Evolutionary conservation across 2,797 vertebrate species (phyloP).

Genomic region (Aeoliscus strigatus): DNA sequence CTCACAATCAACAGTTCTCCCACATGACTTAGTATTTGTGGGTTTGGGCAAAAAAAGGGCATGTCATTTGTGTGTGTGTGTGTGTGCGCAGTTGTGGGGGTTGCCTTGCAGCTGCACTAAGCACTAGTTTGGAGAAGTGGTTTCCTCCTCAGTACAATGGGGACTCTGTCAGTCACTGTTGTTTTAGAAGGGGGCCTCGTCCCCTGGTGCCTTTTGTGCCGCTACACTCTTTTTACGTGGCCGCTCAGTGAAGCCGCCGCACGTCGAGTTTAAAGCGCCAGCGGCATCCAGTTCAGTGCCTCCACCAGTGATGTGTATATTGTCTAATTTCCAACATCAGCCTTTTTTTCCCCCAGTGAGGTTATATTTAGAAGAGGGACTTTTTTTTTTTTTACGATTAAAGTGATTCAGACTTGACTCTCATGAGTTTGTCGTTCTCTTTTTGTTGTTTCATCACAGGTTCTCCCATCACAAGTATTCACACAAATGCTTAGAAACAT

Average conservation of each 20-base stretch:
- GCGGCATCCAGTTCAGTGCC: conserved; percentile 16
- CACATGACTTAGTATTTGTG: background rate
- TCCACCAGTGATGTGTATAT: conserved; percentile 1
- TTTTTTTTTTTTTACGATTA: too few species aligned
- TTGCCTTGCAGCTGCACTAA: conserved; percentile 58
- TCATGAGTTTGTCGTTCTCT: conserved; percentile 26
- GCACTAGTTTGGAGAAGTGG: conserved; percentile 54
- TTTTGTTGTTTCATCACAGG: conserved; percentile 10
- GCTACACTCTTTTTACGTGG: conserved; percentile 28
- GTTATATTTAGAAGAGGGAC: conserved; percentile 11
- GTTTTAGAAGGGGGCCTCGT: conserved; percentile 73
- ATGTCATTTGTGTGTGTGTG: conserved; percentile 22
- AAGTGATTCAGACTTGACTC: too few species aligned
- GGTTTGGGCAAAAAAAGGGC: conserved; percentile 17
- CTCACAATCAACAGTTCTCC: background rate
- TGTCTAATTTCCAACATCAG: conserved; percentile 1
- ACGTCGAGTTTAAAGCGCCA: conserved; percentile 27
- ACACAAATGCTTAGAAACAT: background rate
- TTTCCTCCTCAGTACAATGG: conserved; percentile 75
- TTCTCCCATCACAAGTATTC: background rate
- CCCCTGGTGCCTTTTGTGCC: conserved; percentile 67
- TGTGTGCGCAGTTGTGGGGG: conserved; percentile 35
- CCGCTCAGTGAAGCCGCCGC: conserved; percentile 24
- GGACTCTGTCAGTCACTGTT: conserved; percentile 72
- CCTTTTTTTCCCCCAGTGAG: conserved; percentile 18